Evolutionary conservation across 2,113 vertebrate genomes (phyloP), one percentile per base, ranked within the genome.

Genomic region (Galeopterus variegatus): DNA sequence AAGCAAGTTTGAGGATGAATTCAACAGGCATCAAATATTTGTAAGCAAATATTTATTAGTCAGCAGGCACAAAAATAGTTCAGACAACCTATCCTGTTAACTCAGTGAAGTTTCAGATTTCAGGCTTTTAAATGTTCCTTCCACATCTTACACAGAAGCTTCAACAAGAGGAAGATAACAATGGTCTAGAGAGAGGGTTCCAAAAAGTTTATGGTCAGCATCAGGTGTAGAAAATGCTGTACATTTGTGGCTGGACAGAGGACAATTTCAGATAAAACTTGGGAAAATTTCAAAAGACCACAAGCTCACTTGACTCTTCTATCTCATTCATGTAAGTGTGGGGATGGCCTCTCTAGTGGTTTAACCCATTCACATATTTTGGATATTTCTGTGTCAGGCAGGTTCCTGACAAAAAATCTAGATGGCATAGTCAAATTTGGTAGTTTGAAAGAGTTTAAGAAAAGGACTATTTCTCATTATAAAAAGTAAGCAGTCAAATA

Each of bases 1-100:
- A 62, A 86, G 28, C 41, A 70, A 89, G 11, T 48, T 76, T 87
- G 56, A 84, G 28, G 14, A 65, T 92, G 72, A 86, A 92, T 95
- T 93, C n/a, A 94, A 70, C 3, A 60, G 36, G 77, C 9, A 73
- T 52, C 24, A 64, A 90, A 84, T 3, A 76, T 84, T 92, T 90
- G 1, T 88, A 50, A 73, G 67, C 18, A 89, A 86, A 79, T 84
- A 95, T 77, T 86, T 86, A 41, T 79, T 87, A 67, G 60, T 58
- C 18, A 69, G 21, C 26, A 88, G 19, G 21, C 17, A 62, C 8
- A 69, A 82, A 92, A 79, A 6, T 56, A 87, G 7, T 72, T 94
- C 21, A 75, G 87, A 36, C 56, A 77, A 60, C 9, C 50, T 88
- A 15, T 33, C n/a, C 36, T 94, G 5, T 79, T 80, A 95, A 84